Base-by-base conservation (phyloP, 2,888 invertebrate genomes). In the Nycteola revayana region DNA sequence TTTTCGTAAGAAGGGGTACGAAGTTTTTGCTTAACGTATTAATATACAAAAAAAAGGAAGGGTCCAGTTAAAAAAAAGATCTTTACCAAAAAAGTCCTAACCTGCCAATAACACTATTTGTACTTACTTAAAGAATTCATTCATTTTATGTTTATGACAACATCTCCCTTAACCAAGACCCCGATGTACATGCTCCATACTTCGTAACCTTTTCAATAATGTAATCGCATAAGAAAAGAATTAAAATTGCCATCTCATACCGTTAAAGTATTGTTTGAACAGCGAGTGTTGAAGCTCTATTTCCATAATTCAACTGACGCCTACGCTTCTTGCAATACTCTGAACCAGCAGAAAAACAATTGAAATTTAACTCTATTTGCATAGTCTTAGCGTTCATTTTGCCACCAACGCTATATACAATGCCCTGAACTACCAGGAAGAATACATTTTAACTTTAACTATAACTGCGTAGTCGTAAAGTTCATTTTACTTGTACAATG, bases 191-290 rank as follows among this genome's bases (percentile, higher is more conserved):
- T 9, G 17, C 28, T 2, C 5, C 14, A 5, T 14, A 5, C 2
- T 5, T 14, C 14, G 43, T 57, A 56, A 64, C 57, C 63, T 68
- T 66, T 66, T 59, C 49, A 57, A 66, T 66, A 65, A 66, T 64
- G 58, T 59, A 61, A 61, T 57, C 42, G 64, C 62, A 52, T 48
- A 68, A 48, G 60, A 66, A 65, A 70, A 66, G 63, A 71, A 77
- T 81, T 72, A 72, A 78, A 73, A 76, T 70, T 62, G 66, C 62
- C 56, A 41, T 56, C 54, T 62, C 73, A 67, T 73, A 72, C 81
- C 82, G 83, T 80, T 80, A 80, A 61, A 61, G 76, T 65, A 82
- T 83, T 84, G 82, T 84, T 81, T 83, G 75, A 71, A 70, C 66
- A 66, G 44, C 32, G 58, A 31, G 63, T 58, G 70, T 65, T 71